Evolutionary conservation across 2,888 invertebrate species (phyloP).

Genomic region (Psococerastis gibbosa): DNA sequence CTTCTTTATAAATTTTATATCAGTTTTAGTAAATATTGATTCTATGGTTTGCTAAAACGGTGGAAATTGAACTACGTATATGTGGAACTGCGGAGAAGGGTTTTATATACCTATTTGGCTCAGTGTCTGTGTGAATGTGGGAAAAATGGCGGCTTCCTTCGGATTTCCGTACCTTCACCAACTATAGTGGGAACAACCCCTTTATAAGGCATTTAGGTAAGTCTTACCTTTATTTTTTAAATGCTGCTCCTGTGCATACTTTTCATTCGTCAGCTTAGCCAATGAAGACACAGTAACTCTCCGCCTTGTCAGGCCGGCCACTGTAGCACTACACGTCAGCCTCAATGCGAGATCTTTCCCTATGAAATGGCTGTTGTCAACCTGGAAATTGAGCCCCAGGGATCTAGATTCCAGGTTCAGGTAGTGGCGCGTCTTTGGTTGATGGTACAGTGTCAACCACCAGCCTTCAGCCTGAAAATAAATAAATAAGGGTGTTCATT

Average conservation of each 20-base stretch:
- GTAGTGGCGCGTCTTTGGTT: background rate
- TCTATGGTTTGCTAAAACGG: no score
- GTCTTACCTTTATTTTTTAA: background rate
- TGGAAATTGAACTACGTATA: no score
- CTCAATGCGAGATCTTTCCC: background rate
- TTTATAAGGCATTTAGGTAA: background rate
- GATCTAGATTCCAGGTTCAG: background rate
- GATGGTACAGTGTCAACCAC: background rate
- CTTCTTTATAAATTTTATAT: no score
- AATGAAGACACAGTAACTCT: background rate
- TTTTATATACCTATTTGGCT: no score
- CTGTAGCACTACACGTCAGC: constrained; percentile 1
- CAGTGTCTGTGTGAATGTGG: no score
- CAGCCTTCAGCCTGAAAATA: constrained; percentile 1
- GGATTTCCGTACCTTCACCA: no score
- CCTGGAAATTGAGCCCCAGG: constrained; percentile 6
- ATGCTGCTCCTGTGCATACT: background rate
- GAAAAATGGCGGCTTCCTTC: no score
- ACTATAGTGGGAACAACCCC: no score
- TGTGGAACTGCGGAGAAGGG: no score
- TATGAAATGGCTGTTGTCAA: constrained; percentile 6
- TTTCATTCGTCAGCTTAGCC: constrained; percentile 1
- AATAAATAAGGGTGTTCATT: no score
- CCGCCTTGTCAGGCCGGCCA: background rate
- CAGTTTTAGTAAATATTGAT: no score